Conservation (phyloP, 1,140 invertebrate species). For the Acarapis woodi region DNA sequence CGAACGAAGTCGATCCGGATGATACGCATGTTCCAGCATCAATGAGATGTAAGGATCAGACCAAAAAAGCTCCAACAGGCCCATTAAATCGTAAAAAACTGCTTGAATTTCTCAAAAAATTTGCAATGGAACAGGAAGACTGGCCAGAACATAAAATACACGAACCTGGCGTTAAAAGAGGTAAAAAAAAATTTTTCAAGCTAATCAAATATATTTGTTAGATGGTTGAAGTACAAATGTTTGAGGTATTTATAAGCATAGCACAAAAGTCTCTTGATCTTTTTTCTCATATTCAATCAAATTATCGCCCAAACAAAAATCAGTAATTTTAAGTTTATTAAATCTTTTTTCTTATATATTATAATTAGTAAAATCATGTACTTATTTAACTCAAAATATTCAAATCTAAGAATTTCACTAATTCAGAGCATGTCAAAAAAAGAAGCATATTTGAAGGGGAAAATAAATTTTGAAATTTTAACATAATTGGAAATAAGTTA, state of each 20-base stretch:
- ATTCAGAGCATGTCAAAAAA: too few species aligned
- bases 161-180: slow-evolving; percentile 54
- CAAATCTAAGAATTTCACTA: too few species aligned
- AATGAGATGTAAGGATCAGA: slow-evolving; percentile 81
- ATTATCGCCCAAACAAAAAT: slow-evolving; percentile 9
- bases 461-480: too few species aligned
- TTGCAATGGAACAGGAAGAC: slow-evolving; percentile 86
- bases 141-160: slow-evolving; percentile 82
- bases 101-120: slow-evolving; percentile 73
- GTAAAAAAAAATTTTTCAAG: too few species aligned
- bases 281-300: not conserved
- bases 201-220: slow-evolving; percentile 2
- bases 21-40: slow-evolving; percentile 83
- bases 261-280: not conserved
- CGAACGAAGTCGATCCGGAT: slow-evolving; percentile 96
- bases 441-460: too few species aligned
- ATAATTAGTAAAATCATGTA: too few species aligned
- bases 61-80: slow-evolving; percentile 73
- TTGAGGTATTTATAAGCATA: not conserved
- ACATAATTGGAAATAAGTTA: too few species aligned
- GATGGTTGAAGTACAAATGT: not conserved
- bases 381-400: too few species aligned
- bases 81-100: slow-evolving; percentile 82
- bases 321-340: not conserved
- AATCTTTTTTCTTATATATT: too few species aligned